Percentiles rank a stretch among this genome's conserved stretches.
Conservation (phyloP, 2,113 vertebrate species). For the Heterotis niloticus region DNA sequence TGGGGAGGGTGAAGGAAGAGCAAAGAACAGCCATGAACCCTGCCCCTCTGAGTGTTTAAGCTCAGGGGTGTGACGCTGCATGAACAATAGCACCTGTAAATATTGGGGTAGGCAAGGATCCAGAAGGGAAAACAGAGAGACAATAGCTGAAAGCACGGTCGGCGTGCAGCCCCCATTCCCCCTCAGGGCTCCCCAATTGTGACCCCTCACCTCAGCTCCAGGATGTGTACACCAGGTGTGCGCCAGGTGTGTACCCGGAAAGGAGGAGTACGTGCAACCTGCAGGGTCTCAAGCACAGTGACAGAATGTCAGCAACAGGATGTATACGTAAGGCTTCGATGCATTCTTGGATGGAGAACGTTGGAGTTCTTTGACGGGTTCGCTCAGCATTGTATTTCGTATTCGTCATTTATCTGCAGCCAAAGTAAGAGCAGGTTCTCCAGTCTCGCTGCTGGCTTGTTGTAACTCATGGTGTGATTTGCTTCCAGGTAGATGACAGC, state of each 20-base stretch:
- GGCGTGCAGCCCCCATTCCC: neutral
- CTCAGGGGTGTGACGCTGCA: neutral
- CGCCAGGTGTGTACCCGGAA: constrained; percentile 1
- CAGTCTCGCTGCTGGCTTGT: neutral
- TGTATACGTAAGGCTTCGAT: neutral
- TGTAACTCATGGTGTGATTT: neutral
- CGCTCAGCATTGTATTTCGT: no score
- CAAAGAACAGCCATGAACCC: neutral
- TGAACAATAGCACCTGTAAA: constrained; percentile 1
- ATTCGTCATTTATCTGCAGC: no score
- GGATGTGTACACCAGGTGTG: constrained; percentile 5
- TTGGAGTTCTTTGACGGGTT: neutral
- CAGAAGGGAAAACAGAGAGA: neutral
- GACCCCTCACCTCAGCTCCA: neutral
- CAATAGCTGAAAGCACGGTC: neutral
- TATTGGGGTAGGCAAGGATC: neutral
- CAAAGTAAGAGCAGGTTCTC: neutral
- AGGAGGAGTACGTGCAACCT: neutral
- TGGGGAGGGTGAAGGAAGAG: neutral
- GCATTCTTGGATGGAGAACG: neutral
- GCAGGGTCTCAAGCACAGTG: neutral
- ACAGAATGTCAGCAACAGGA: constrained; percentile 15
- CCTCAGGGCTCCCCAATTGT: neutral
- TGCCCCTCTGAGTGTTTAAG: neutral
- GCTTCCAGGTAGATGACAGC: neutral